A percentile compares a stretch with the other conserved stretches of the same genome.
Evolutionary conservation across 1,140 invertebrate genomes (phyloP).

Genomic region (Trachelipus rathkii): DNA sequence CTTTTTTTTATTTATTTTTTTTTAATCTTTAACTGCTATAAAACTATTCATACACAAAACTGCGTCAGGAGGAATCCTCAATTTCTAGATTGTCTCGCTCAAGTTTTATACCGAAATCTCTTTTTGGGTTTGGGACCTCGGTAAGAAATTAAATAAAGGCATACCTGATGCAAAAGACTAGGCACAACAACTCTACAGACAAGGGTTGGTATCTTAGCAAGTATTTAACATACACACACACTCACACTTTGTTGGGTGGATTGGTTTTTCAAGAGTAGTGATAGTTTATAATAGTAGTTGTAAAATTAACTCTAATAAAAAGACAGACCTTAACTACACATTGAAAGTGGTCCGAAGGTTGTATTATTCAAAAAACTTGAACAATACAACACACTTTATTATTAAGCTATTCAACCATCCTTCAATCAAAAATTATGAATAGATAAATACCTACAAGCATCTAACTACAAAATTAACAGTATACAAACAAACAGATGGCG

Average conservation of each 20-base stretch:
- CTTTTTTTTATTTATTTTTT: too few relatives aligned
- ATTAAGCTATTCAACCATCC: not conserved
- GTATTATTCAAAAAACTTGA: too few relatives aligned
- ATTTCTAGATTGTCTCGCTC: not conserved
- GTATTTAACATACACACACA: not conserved
- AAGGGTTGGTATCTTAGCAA: conserved; percentile 12
- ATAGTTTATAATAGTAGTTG: too few relatives aligned
- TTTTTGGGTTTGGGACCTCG: not conserved
- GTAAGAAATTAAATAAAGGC: not conserved
- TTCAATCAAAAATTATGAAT: not conserved
- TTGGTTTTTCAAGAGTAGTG: too few relatives aligned
- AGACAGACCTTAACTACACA: too few relatives aligned
- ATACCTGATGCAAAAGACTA: conserved; percentile 3
- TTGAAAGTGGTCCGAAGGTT: too few relatives aligned
- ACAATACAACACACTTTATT: too few relatives aligned
- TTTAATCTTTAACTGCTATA: too few relatives aligned
- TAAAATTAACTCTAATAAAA: too few relatives aligned
- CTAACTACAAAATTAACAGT: conserved; percentile 4
- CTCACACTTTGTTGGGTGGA: conserved; percentile 5
- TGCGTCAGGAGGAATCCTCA: not conserved
- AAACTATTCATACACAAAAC: not conserved
- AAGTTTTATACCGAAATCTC: not conserved
- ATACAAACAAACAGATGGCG: not conserved
- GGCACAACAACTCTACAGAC: not conserved
- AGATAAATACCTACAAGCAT: not conserved